Base-by-base conservation (phyloP, 1,140 invertebrate genomes). In the Temnothorax curvispinosus region DNA sequence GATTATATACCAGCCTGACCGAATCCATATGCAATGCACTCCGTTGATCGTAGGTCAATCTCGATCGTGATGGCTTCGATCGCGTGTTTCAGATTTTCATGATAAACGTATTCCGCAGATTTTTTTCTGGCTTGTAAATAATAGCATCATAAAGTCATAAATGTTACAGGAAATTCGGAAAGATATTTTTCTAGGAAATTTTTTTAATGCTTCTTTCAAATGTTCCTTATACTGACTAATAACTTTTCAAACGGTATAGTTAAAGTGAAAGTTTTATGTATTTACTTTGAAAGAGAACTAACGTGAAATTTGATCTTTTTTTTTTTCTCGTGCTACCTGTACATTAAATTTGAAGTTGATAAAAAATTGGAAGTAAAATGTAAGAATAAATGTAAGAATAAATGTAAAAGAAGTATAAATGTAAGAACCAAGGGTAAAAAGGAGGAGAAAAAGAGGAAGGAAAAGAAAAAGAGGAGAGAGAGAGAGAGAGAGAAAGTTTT, bases 11-110 rank as follows among this genome's bases (percentile, higher is more conserved):
- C 13, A 80, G 11, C 2, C 6, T 67, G 7, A 1, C 35, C 7
- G 44, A 80, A 80, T 80, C 18, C 60, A 80, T 80, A 80, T 80
- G 44, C 41, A 78, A 78, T n/a, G 44, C 18, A 32, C 38, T 77
- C 7, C 2, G 41, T 65, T 38, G 32, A 65, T 64, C 27, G 0
- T 5, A 27, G 41, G 76, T 78, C 44, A 80, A 38, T 67, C 60
- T 67, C 3, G 44, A 50, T 77, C 27, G 15, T 27, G 3, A 1
- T 56, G 6, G 11, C 18, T 50, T 74, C 18, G 50, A 74, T 8
- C 2, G 13, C 11, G 13, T 11, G n/a, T 72, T 72, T 27, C 5
- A 35, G 13, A 54, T 54, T 35, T 32, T 74, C 8, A 4, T 52
- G 0, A 72, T 52, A 52, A 52, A 27, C 7, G 4, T 32, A 64